A percentile compares a stretch with the other conserved stretches of the same genome.
phyloP scores from a whole-genome alignment of 2,888 invertebrate genomes.

The Cryptophagus acutangulus region DNA sequence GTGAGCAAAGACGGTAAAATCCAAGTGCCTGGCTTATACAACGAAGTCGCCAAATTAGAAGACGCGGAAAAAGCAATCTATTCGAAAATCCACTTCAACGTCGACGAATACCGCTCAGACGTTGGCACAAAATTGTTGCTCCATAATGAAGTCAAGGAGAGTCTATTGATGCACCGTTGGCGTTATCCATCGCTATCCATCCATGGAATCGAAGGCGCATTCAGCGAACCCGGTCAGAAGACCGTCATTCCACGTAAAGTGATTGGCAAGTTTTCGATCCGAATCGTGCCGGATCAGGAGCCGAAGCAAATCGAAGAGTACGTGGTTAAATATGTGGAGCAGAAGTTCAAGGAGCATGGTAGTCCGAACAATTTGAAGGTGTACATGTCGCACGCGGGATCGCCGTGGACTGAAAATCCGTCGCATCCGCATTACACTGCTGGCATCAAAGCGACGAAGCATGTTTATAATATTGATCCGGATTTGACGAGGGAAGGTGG shows the following conservation, averaged over 20 bases:
- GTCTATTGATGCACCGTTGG: conserved; percentile 91
- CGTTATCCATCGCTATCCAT: conserved; percentile 86
- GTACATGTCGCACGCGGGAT: conserved; percentile 57
- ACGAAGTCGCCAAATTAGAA: conserved; percentile 70
- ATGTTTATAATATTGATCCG: conserved; percentile 84
- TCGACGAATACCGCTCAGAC: conserved; percentile 66
- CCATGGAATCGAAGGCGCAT: conserved; percentile 87
- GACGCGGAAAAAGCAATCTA: conserved; percentile 68
- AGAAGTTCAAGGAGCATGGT: conserved; percentile 70
- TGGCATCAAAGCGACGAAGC: conserved; percentile 72
- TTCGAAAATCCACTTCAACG: conserved; percentile 78
- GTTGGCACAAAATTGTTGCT: conserved; percentile 66
- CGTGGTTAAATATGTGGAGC: conserved; percentile 71
- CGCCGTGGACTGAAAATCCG: conserved; percentile 91
- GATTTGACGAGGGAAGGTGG: conserved; percentile 96
- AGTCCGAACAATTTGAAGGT: conserved; percentile 83
- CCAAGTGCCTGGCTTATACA: conserved; percentile 73
- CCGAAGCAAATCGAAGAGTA: conserved; percentile 74
- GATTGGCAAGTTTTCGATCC: conserved; percentile 92
- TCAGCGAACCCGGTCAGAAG: conserved; percentile 89
- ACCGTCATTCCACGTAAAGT: conserved; percentile 93
- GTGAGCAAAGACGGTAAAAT: conserved; percentile 84
- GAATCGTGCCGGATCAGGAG: conserved; percentile 89
- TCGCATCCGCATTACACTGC: conserved; percentile 89
- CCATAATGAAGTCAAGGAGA: conserved; percentile 72